Evolutionary conservation across 1,140 invertebrate species (phyloP), one percentile per base, ranked within the genome.

Genomic region (Pygmarrhopalites habei): DNA sequence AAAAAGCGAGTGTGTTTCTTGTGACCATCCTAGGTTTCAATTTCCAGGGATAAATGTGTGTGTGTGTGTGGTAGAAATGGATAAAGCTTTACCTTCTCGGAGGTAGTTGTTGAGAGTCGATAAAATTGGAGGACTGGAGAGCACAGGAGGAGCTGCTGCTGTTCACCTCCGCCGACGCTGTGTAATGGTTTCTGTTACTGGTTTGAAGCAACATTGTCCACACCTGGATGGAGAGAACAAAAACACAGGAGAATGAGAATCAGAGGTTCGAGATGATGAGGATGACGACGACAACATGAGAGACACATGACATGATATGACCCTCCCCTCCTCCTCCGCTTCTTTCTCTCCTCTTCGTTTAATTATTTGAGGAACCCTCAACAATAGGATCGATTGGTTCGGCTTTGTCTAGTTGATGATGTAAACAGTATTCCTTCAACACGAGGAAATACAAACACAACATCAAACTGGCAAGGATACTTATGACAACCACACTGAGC

Each of bases 401-500:
- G 26, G 64, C 64, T 29, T 51, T 60, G 32, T 64, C 60, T 1
- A 69, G 23, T 23, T 57, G 46, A 52, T 25, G 19, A 35, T 60
- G 46, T 29, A 67, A 43, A 41, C 68, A 70, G 60, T 63, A 70
- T 41, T 70, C 68, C 39, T 49, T 58, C 15, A 70, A 43, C 21
- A 62, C 60, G 21, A 70, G 60, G 58, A 61, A 68, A 43, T 66
- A 71, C 25, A 71, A 49, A 43, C 66, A 59, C 4, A 66, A 32
- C 47, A 71, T 68, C 29, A 71, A 49, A n/a, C 60, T 58, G 19
- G 69, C 64, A 14, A 71, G 47, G 53, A 68, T 61, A 30, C 60
- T 58, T 44, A 71, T 71, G 26, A 71, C 65, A 53, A 71, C 53
- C n/a, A 68, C 51, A 39, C 66, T 68, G n/a, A 71, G 46, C 39